Conservation (phyloP, 2,888 invertebrate genomes). For the Cetonia aurata region DNA sequence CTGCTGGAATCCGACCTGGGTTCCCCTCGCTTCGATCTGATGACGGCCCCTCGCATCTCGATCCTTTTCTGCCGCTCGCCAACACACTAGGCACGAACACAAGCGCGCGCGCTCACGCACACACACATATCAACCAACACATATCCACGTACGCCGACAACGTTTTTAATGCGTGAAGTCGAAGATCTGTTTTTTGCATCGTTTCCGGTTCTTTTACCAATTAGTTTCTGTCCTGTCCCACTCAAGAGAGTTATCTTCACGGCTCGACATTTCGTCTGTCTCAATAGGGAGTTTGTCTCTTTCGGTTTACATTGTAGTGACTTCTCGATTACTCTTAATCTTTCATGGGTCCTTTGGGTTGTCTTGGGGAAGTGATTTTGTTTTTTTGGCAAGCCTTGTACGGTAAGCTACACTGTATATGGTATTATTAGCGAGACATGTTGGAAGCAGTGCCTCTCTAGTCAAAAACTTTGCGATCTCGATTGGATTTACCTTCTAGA, state of each 20-base stretch:
- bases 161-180: constrained; percentile 54
- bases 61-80: background rate
- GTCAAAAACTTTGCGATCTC: no score
- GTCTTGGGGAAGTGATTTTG: no score
- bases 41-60: constrained; percentile 31
- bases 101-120: constrained; percentile 21
- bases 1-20: constrained; percentile 57
- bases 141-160: constrained; percentile 24
- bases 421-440: no score
- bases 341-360: no score
- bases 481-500: no score
- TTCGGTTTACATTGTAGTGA: constrained; percentile 31
- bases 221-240: constrained; percentile 57
- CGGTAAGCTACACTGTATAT: no score
- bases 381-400: no score
- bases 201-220: constrained; percentile 62
- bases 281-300: constrained; percentile 29
- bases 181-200: constrained; percentile 58
- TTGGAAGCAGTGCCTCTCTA: no score
- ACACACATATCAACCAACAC: constrained; percentile 9
- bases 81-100: background rate
- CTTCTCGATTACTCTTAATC: constrained; percentile 11
- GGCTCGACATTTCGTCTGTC: constrained; percentile 14
- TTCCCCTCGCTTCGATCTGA: constrained; percentile 49
- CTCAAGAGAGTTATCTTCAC: constrained; percentile 51